Base-by-base conservation (phyloP, 2,113 vertebrate species). In the Ahaetulla prasina region DNA sequence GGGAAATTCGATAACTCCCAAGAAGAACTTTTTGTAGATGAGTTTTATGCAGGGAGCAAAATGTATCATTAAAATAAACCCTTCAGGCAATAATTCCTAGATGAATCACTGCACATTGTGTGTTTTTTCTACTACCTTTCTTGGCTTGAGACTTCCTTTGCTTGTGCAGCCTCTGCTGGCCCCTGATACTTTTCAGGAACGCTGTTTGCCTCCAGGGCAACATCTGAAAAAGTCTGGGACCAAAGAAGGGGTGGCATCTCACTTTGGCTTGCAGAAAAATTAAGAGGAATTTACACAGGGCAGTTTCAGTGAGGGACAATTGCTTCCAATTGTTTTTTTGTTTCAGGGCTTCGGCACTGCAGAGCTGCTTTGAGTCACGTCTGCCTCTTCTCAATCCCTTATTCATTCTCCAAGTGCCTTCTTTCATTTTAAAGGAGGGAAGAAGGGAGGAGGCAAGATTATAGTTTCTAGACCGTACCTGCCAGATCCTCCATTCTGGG, bases 361-460 rank as follows among this genome's bases (percentile, higher is more conserved):
- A 92, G 94, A 96, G 95, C 96, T 95, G 96, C 95, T 94, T 57
- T 91, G 91, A 94, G 94, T 93, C 96, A 95, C 93, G 92, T 96
- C 94, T 94, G 93, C 90, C 93, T 94, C 88, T 74, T 90, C 93
- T 93, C 90, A 53, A 2, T 0, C 85, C 91, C 74, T 92, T 93
- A 84, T 45, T 89, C 89, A 88, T 39, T 94, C 90, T 91, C 92
- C 53, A 95, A 95, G 88, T 68, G 90, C 93, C n/a, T 74, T 54
- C 90, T 84, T 96, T 96, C 91, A 91, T 95, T 89, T 4, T 50
- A 47, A 23, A 88, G 52, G 23, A 86, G 80, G 54, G 45, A 89
- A 54, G 35, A 39, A 84, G 87, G 55, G 74, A 39, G 84, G 60
- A 90, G 92, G 86, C 94, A 90, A 89, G 85, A 93, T 30, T 60